Evolutionary conservation across 1,140 invertebrate species (phyloP), one percentile per base, ranked within the genome.

Genomic region (Popillia japonica): DNA sequence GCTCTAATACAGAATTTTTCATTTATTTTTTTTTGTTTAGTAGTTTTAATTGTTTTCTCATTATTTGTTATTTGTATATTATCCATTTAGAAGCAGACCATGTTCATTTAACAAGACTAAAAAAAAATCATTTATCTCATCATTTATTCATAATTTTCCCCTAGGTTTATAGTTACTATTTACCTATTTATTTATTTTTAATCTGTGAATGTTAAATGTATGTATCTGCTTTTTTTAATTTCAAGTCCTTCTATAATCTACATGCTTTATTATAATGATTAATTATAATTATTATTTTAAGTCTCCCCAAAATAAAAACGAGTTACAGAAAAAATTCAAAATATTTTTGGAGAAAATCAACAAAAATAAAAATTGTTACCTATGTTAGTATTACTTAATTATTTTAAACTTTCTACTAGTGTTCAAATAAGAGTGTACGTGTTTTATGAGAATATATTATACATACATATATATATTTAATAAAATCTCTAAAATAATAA

Each of bases 331-430:
- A 68, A 68, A 14, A 27, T 27, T 68, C 0, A 22, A 27, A 68
- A 68, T 68, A 27, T 34, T 68, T 22, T 68, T 27, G 10, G 61
- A 68, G 27, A 68, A 68, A 27, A 10, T 11, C 9, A 23, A 20
- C 7, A 14, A 68, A 68, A 68, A 68, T 27, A 23, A 68, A 68
- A 20, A 68, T 40, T 74, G 27, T 74, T 74, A 74, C 72, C 72
- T 74, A 40, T 74, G 72, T 74, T 74, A 74, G 72, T 74, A 74
- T 74, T 74, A 74, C 40, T 74, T 74, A 74, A 74, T 41, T 41
- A n/a, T 74, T 74, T 74, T 74, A 44, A 41, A 74, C n/a, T n/a
- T 74, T 74, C 61, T 74, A 14, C n/a, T 74, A 74, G 72, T 42
- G 27, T 74, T 74, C 9, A 73, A 73, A 44, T 55, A 34, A 72